A percentile compares a stretch with the other conserved stretches of the same genome.
phyloP scores from a whole-genome alignment of 1,140 invertebrate genomes.

The Hermetia illucens region DNA sequence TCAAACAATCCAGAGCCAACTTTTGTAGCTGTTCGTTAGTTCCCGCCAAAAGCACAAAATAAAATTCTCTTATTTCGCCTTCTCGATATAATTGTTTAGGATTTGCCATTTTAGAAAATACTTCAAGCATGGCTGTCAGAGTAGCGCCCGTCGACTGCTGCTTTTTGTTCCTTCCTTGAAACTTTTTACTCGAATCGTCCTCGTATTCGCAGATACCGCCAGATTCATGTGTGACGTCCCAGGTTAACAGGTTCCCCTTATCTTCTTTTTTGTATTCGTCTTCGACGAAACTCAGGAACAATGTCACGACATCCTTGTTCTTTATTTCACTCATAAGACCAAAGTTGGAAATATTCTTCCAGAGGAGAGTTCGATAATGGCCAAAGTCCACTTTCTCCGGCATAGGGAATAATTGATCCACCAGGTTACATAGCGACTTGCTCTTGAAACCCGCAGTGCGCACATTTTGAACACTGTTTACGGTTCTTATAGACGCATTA shows the following conservation, averaged over 20 bases:
- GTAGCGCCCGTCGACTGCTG: constrained; percentile 15
- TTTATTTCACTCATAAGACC: constrained; percentile 57
- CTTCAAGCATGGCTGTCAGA: constrained; percentile 34
- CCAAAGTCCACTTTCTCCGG: constrained; percentile 35
- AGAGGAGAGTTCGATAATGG: constrained; percentile 65
- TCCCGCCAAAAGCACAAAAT: constrained; percentile 62
- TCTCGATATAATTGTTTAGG: constrained; percentile 65
- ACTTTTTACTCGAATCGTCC: too few relatives aligned
- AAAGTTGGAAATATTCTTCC: constrained; percentile 62
- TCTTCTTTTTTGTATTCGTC: constrained; percentile 38
- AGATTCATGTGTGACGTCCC: too few relatives aligned
- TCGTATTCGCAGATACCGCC: too few relatives aligned
- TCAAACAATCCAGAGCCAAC: constrained; percentile 66
- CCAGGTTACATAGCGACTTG: neutral
- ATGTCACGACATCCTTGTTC: constrained; percentile 58
- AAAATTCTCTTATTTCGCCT: constrained; percentile 56
- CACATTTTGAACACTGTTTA: neutral
- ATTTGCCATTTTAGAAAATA: constrained; percentile 69
- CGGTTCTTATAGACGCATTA: too few relatives aligned
- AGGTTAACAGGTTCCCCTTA: constrained; percentile 18
- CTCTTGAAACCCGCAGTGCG: neutral
- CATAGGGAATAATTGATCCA: neutral
- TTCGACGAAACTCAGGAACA: constrained; percentile 70
- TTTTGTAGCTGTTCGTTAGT: constrained; percentile 68
- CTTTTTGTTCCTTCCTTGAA: constrained; percentile 2